These are phyloP conservation scores for Tenebrosternarchus preto DNA, from an alignment of 2,113 vertebrate species.

Conservation along the genomic window DNA sequence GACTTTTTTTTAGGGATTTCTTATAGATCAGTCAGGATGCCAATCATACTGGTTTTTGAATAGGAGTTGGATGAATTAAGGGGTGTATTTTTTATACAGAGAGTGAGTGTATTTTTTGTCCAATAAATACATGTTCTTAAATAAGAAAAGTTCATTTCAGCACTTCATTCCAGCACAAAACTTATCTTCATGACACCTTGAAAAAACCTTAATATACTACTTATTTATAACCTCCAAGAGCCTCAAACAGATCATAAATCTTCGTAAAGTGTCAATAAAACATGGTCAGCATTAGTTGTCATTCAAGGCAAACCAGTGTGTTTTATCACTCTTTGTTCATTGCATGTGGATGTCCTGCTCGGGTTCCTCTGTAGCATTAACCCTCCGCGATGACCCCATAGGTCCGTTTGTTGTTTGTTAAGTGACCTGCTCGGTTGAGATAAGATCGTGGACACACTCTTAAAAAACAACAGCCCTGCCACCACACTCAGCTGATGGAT, in stretches of 20 bases:
- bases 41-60: no score
- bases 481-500: neutral
- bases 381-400: neutral
- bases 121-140: neutral
- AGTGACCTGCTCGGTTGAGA: slow-evolving; percentile 17
- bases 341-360: neutral
- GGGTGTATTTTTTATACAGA: no score
- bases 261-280: neutral
- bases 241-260: neutral
- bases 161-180: neutral
- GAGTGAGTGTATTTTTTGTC: no score
- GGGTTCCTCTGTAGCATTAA: neutral
- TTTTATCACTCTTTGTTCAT: neutral
- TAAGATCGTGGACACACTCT: slow-evolving; percentile 47
- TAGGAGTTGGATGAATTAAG: neutral
- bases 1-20: neutral
- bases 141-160: neutral
- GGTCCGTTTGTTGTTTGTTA: slow-evolving; percentile 43
- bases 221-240: neutral
- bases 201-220: neutral
- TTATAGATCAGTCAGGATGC: neutral
- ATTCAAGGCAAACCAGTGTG: neutral
- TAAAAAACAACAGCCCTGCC: slow-evolving; percentile 35
- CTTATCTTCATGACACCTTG: neutral
- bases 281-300: neutral